Percentiles rank a stretch among this genome's conserved stretches.
Conservation (phyloP, 2,797 vertebrate species). For the Selene dorsalis region DNA sequence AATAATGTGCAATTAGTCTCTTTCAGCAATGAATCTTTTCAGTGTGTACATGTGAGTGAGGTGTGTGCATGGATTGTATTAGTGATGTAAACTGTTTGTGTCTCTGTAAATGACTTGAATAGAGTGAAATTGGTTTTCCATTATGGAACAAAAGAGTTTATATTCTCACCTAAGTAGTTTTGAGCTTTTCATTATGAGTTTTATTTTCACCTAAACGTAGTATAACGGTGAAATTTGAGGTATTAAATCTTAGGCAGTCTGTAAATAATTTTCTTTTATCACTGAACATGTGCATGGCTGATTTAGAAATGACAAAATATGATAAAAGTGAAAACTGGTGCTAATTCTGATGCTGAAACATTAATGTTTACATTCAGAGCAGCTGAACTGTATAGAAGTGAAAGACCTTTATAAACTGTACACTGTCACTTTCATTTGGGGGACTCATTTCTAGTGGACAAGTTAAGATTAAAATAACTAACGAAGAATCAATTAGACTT, state of each 20-base stretch:
- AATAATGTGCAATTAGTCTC: conserved; percentile 31
- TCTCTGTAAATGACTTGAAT: neutral
- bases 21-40: conserved; percentile 17
- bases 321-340: too few species aligned
- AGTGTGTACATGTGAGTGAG: conserved; percentile 6
- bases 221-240: neutral
- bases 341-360: neutral
- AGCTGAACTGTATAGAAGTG: too few species aligned
- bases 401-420: neutral
- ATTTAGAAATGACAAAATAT: neutral
- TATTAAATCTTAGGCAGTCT: too few species aligned
- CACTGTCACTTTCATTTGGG: neutral
- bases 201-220: neutral
- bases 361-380: too few species aligned
- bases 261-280: neutral
- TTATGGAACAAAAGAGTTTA: neutral
- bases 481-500: too few species aligned
- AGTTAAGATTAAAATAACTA: neutral
- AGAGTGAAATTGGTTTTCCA: neutral
- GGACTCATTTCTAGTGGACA: neutral
- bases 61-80: conserved; percentile 7
- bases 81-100: neutral
- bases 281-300: neutral
- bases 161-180: neutral
- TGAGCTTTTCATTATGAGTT: neutral